A percentile compares a stretch with the other conserved stretches of the same genome.
Conservation (phyloP, 2,888 invertebrate species). For the Zygothrica quintamaculata region DNA sequence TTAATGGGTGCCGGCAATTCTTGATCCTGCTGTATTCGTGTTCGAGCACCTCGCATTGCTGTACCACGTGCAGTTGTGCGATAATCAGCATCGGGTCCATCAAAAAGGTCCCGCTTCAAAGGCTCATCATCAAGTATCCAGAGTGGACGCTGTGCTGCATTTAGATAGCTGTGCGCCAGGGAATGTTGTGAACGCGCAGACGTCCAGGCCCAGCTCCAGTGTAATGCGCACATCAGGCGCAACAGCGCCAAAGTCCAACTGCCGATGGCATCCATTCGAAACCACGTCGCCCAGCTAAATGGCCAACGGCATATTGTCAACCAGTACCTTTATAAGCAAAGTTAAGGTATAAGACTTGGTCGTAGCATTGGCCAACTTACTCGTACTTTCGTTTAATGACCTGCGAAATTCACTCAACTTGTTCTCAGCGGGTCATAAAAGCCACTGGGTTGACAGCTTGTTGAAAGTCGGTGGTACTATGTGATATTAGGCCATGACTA, state of each 20-base stretch:
- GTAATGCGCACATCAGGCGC: slow-evolving; percentile 30
- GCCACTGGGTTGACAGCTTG: slow-evolving; percentile 30
- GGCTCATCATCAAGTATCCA: slow-evolving; percentile 81
- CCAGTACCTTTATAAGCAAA: slow-evolving; percentile 47
- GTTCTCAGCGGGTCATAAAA: slow-evolving; percentile 53
- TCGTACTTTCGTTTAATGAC: slow-evolving; percentile 62
- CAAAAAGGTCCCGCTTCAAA: slow-evolving; percentile 39
- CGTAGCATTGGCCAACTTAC: slow-evolving; percentile 4
- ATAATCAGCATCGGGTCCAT: slow-evolving; percentile 36
- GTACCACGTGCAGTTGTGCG: slow-evolving; percentile 22
- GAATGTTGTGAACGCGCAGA: slow-evolving; percentile 10
- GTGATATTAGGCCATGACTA: slow-evolving; percentile 17
- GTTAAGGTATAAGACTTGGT: neutral
- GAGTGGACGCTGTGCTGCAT: slow-evolving; percentile 68
- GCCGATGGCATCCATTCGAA: slow-evolving; percentile 48
- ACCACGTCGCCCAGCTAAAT: slow-evolving; percentile 34
- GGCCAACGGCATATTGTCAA: slow-evolving; percentile 14
- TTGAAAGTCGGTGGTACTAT: neutral
- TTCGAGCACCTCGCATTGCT: neutral
- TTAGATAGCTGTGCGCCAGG: slow-evolving; percentile 55
- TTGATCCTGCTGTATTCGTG: slow-evolving; percentile 6
- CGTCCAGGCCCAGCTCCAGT: slow-evolving; percentile 33
- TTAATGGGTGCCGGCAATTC: slow-evolving; percentile 31
- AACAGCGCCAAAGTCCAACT: slow-evolving; percentile 43
- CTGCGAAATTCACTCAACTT: slow-evolving; percentile 49